Evolutionary conservation across 2,113 vertebrate species (phyloP).

Genomic region (Aix galericulata): DNA sequence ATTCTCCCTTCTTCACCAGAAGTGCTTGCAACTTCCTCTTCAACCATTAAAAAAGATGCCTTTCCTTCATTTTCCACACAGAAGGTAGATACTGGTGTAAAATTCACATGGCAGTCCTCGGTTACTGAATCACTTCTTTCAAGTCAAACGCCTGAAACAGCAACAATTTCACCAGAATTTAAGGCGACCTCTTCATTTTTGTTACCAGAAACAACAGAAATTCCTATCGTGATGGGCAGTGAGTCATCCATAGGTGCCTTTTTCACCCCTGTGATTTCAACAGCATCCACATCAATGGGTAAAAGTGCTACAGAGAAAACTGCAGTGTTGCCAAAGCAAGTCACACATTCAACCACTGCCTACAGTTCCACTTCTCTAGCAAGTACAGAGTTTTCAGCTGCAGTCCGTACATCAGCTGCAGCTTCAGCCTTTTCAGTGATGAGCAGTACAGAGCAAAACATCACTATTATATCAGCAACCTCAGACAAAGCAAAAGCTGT

Average conservation of each 20-base stretch:
- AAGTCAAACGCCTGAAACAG: neutral
- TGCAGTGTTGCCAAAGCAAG: constrained; percentile 49
- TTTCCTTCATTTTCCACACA: constrained; percentile 24
- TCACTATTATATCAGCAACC: neutral
- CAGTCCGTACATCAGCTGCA: neutral
- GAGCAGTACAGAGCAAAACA: neutral
- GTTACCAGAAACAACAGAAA: constrained; percentile 3
- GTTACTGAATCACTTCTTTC: neutral
- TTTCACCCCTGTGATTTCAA: neutral
- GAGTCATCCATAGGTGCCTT: neutral
- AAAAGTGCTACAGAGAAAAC: constrained; percentile 57
- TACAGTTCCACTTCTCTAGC: neutral
- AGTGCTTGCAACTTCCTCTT: neutral
- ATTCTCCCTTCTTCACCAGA: neutral
- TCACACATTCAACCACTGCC: constrained; percentile 23
- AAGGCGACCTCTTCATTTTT: neutral
- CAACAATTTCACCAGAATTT: neutral
- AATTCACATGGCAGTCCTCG: neutral
- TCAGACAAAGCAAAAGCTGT: neutral
- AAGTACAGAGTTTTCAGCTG: neutral
- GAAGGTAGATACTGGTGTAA: neutral
- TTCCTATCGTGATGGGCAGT: neutral
- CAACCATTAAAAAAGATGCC: neutral
- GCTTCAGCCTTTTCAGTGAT: neutral
- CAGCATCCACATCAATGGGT: neutral